Evolutionary conservation across 2,113 vertebrate genomes (phyloP).

Genomic region (Cottus gobio): DNA sequence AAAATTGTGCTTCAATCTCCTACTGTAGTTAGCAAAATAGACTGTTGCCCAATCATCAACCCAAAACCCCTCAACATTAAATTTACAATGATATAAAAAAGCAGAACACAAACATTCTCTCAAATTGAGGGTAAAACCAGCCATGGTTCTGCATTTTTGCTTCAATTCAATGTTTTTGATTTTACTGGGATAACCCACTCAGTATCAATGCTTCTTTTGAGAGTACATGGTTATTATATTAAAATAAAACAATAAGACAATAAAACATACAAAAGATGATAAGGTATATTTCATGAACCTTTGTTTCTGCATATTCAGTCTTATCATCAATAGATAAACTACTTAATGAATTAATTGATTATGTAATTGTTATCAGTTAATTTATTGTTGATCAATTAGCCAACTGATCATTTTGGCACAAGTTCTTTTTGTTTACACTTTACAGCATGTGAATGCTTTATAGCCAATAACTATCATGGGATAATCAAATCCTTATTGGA

Average conservation of each 20-base stretch:
- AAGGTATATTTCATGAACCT: not conserved
- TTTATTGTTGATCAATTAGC: not conserved
- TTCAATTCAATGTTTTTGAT: not conserved
- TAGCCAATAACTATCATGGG: not conserved
- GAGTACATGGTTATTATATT: not conserved
- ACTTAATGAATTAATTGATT: not conserved
- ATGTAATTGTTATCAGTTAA: not conserved
- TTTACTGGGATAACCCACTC: not conserved
- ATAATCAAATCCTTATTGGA: not conserved
- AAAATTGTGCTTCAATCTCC: not conserved
- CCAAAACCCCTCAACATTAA: not conserved
- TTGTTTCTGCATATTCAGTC: not conserved
- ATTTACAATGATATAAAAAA: not conserved
- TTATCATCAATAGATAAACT: not conserved
- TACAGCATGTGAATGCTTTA: not conserved
- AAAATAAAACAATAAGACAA: not conserved
- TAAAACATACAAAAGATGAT: conserved; percentile 7
- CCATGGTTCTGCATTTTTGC: not conserved
- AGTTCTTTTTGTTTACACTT: not conserved
- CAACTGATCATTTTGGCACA: not conserved
- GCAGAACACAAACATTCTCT: not conserved
- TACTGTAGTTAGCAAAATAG: not conserved
- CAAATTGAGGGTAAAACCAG: not conserved
- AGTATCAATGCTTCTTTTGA: not conserved
- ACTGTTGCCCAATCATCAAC: not conserved